A percentile compares a stretch with the other conserved stretches of the same genome.
Evolutionary conservation across 2,797 vertebrate genomes (phyloP).

Genomic region (Tangara arthus): DNA sequence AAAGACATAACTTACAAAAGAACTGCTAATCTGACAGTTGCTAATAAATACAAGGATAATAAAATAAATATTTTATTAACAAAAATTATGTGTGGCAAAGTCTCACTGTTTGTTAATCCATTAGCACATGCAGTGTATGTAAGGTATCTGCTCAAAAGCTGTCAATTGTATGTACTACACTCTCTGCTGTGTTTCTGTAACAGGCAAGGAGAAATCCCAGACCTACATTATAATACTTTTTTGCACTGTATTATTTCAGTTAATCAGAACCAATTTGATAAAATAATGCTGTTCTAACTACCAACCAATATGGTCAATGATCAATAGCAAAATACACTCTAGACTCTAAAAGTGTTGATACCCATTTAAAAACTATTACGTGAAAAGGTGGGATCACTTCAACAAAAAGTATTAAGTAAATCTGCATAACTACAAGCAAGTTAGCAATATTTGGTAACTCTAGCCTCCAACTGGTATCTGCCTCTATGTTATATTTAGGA

Average conservation of each 20-base stretch:
- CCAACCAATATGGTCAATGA: not conserved
- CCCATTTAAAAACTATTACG: not conserved
- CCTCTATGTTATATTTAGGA: not conserved
- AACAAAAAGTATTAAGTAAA: not conserved
- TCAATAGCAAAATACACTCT: not conserved
- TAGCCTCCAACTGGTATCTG: not conserved
- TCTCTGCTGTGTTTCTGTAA: not conserved
- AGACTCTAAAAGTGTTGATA: not conserved
- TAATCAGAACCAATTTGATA: not conserved
- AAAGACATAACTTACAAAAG: not conserved
- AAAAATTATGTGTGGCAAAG: not conserved
- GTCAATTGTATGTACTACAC: not conserved
- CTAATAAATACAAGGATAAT: not conserved
- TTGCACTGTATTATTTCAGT: not conserved
- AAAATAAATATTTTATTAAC: not conserved
- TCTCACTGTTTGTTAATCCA: not conserved
- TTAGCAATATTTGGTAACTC: not conserved
- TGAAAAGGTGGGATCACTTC: not conserved
- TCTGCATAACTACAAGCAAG: not conserved
- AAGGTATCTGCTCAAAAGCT: not conserved
- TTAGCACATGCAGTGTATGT: not conserved
- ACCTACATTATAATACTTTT: not conserved
- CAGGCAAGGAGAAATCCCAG: not conserved
- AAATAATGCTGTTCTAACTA: not conserved
- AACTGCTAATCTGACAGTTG: not conserved